Evolutionary conservation across 2,888 invertebrate genomes (phyloP).

Genomic region (Ophion slaviceki): DNA sequence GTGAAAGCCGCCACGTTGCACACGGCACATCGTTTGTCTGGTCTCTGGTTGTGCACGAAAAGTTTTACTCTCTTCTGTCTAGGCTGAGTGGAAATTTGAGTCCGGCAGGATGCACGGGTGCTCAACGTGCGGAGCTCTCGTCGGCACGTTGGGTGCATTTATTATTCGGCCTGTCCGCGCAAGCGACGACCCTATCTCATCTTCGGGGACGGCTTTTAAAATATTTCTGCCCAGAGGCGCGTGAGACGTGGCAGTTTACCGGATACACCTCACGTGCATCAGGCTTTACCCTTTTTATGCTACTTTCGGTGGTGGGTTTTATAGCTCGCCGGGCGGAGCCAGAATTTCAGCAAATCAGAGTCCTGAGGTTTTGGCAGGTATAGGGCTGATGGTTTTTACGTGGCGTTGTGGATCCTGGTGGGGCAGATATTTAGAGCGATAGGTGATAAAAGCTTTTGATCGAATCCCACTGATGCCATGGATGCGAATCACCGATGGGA

Average conservation of each 20-base stretch:
- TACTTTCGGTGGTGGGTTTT: constrained; percentile 20
- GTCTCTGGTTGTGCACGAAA: constrained; percentile 27
- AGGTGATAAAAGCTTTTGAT: no score
- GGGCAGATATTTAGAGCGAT: no score
- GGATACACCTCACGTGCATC: constrained; percentile 13
- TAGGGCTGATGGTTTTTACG: neutral
- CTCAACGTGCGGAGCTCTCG: constrained; percentile 36
- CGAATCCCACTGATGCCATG: no score
- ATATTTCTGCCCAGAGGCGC: constrained; percentile 42
- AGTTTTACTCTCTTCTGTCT: constrained; percentile 41
- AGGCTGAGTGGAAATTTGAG: constrained; percentile 51
- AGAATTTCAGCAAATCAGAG: constrained; percentile 1
- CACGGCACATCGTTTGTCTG: constrained; percentile 48
- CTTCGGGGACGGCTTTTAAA: constrained; percentile 60
- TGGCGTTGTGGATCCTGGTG: neutral
- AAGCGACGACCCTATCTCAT: constrained; percentile 62
- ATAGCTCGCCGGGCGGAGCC: neutral
- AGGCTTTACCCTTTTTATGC: constrained; percentile 7
- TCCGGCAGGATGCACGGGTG: constrained; percentile 35
- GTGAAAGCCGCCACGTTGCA: constrained; percentile 41
- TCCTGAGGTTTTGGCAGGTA: neutral
- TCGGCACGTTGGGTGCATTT: constrained; percentile 63
- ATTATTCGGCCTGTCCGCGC: constrained; percentile 62
- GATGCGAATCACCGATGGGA: no score
- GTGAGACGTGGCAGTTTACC: constrained; percentile 1